Evolutionary conservation across 2,113 vertebrate species (phyloP).

Genomic region (Vulpes vulpes): DNA sequence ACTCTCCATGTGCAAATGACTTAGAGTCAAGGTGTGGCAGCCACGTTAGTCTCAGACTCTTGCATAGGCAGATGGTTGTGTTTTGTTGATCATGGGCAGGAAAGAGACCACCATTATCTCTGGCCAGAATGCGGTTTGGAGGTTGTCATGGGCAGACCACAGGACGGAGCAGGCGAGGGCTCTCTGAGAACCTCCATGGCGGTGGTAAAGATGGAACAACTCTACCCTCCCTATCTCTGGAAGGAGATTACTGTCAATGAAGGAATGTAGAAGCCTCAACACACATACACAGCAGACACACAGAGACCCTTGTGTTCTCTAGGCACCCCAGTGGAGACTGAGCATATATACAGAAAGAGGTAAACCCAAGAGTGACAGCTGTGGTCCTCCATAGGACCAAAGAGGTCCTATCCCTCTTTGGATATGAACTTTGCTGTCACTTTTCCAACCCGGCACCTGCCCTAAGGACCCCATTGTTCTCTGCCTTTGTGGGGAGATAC

Average conservation of each 20-base stretch:
- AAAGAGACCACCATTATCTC: conserved; percentile 78
- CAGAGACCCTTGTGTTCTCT: background rate
- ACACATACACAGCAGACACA: background rate
- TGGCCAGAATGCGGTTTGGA: conserved; percentile 66
- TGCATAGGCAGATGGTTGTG: conserved; percentile 81
- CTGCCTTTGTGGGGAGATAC: background rate
- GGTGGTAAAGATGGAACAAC: conserved; percentile 67
- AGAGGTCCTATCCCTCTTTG: background rate
- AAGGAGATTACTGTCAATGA: background rate
- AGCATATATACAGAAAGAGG: background rate
- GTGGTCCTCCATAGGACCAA: background rate
- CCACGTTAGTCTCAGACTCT: conserved; percentile 79
- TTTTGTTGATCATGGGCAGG: conserved; percentile 79
- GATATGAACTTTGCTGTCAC: background rate
- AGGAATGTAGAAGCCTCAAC: background rate
- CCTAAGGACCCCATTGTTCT: background rate
- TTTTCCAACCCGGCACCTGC: background rate
- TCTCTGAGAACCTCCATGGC: conserved; percentile 31
- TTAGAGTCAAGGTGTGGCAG: conserved; percentile 71
- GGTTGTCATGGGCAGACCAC: conserved; percentile 67
- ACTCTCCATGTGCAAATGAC: conserved; percentile 78
- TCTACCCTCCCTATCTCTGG: background rate
- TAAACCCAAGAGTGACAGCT: background rate
- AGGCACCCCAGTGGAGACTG: background rate
- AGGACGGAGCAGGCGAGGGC: background rate